These are phyloP conservation scores for Chaetoderma sp. DNA, from an alignment of 2,888 invertebrate species.

Conservation along the genomic window DNA sequence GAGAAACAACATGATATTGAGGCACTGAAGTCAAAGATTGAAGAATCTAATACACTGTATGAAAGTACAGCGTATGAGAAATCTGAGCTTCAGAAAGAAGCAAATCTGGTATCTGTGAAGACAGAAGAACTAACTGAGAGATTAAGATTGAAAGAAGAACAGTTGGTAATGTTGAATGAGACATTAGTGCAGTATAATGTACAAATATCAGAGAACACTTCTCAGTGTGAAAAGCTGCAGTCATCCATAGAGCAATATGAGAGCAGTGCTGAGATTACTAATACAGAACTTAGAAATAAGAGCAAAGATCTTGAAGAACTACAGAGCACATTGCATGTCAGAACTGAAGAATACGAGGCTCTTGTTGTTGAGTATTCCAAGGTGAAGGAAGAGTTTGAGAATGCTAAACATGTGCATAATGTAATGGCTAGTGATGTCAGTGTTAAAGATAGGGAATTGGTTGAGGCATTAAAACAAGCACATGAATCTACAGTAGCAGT, in stretches of 20 bases:
- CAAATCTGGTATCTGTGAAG: slow-evolving; percentile 6
- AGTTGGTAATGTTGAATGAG: not conserved
- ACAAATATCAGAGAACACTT: not conserved
- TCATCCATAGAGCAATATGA: not conserved
- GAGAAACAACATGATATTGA: not conserved
- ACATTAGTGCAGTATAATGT: not conserved
- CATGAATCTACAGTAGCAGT: not conserved
- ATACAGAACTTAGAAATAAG: not conserved
- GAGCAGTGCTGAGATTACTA: not conserved
- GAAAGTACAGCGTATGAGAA: not conserved
- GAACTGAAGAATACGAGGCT: not conserved
- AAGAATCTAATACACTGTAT: not conserved
- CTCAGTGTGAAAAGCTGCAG: slow-evolving; percentile 8
- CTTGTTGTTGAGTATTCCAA: not conserved
- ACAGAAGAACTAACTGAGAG: slow-evolving; percentile 18
- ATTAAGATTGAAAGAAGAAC: slow-evolving; percentile 43
- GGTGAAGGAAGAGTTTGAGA: not conserved
- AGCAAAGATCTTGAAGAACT: not conserved
- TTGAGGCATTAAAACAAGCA: not conserved
- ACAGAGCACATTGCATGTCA: not conserved
- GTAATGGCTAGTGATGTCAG: not conserved
- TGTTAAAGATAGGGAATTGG: not conserved
- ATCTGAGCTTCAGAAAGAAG: not conserved
- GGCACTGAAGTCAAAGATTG: not conserved
- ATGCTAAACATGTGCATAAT: not conserved